Base-by-base conservation (phyloP, 2,113 vertebrate species). In the Silurus glanis region DNA sequence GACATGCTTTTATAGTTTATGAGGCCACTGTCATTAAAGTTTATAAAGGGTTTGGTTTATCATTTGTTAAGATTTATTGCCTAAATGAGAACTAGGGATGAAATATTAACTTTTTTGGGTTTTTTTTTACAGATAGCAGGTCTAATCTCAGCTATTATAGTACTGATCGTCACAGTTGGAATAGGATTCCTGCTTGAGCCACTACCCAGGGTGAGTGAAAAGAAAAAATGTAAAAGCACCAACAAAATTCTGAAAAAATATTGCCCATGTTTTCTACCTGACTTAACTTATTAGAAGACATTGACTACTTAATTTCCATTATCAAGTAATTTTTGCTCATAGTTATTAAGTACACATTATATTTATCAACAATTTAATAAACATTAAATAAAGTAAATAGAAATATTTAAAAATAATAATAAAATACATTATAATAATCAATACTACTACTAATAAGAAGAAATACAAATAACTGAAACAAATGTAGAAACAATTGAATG, bases 111-210 rank as follows among this genome's bases (percentile, higher is more conserved):
- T 19, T 66, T 59, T 37, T 53, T 53, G 74, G 56, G 6, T 67
- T 79, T n/a, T 3, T 75, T 75, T 85, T 19, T 47, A 61, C 93
- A 99, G 98, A 51, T 99, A 37, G 97, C 98, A 74, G 96, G 97
- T 71, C 85, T 99, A 72, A 58, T 99, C 28, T 99, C 97, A 19
- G 95, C 97, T 51, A 0, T 97, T 64, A 95, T 99, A 0, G 95
- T 98, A 80, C 93, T 99, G 95, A 91, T 97, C 49, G 97, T 97
- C 61, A 97, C 96, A 55, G 10, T 97, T 89, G 95, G 95, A 82
- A 88, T 98, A 28, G 97, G 97, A 47, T 97, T 96, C 91, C 95
- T 99, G 1, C 93, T 99, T 78, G 95, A 94, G 58, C 97, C 97
- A 7, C 93, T 99, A 17, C 98, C 97, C 55, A 99, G 97, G 96